These are phyloP conservation scores for Melanotaenia maccullochi DNA, from an alignment of 2,797 vertebrate genomes.

Conservation along the genomic window DNA sequence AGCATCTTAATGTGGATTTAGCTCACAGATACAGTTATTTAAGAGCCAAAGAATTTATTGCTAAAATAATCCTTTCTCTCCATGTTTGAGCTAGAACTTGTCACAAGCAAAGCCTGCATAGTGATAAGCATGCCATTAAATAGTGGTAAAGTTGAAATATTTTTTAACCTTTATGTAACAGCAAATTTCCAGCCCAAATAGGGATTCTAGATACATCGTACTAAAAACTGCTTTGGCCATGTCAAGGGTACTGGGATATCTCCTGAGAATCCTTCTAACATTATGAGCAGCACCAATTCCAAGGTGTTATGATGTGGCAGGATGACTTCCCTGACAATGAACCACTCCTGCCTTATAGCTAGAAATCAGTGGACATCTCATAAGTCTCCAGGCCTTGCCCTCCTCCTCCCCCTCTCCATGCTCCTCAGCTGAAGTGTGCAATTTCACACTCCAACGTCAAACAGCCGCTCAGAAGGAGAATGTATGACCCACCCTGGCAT, in stretches of 20 bases:
- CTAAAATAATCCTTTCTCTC: conserved; percentile 51
- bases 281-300: conserved; percentile 67
- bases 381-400: conserved; percentile 52
- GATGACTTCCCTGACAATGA: conserved; percentile 49
- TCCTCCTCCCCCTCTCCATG: conserved; percentile 34
- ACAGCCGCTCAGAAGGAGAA: conserved; percentile 70
- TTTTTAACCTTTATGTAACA: conserved; percentile 46
- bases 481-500: conserved; percentile 75
- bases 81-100: conserved; percentile 27
- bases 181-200: conserved; percentile 46
- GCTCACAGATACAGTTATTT: conserved; percentile 54
- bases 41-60: conserved; percentile 32
- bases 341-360: conserved; percentile 42
- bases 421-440: conserved; percentile 75
- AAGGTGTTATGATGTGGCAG: conserved; percentile 71
- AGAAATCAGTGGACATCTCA: conserved; percentile 66
- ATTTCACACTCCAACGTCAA: conserved; percentile 81
- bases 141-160: conserved; percentile 40
- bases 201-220: conserved; percentile 25
- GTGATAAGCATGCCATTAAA: conserved; percentile 54
- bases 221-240: conserved; percentile 30
- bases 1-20: conserved; percentile 56
- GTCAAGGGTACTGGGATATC: conserved; percentile 55
- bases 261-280: conserved; percentile 65
- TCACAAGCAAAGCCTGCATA: conserved; percentile 26